Evolutionary conservation across 2,888 invertebrate species (phyloP), one percentile per base, ranked within the genome.

Genomic region (Drosophila ustulata): DNA sequence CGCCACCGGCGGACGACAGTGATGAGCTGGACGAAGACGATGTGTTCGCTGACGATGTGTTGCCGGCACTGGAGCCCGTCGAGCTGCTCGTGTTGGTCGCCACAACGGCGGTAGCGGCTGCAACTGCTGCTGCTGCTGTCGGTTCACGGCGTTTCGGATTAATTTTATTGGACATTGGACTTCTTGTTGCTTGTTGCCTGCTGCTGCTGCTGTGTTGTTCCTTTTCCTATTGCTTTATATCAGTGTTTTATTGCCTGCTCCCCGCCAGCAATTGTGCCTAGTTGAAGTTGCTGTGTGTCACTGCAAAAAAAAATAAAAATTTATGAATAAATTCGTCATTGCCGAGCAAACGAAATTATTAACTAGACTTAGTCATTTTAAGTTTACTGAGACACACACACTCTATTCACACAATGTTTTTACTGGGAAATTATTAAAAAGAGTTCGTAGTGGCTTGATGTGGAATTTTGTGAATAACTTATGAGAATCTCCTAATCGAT

Each of bases 21-120:
- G 93, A 93, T 34, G 92, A 92, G 79, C 92, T 92, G 68, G 92
- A 92, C 53, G 93, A 92, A 55, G 92, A 92, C 64, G 92, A 92
- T 75, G 92, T 92, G 71, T 92, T 92, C 34, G 90, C 90, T 65
- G 90, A 84, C n/a, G 90, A 88, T 79, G 87, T 83, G 75, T 89
- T 88, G 71, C 90, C 80, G 86, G 89, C 82, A 77, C 88, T 80
- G 46, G 89, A 89, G 66, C 89, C 87, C 51, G 89, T 79, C 57
- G 88, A 75, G 70, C 75, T 80, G 79, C 70, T 81, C 71, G 88
- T 80, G 34, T 88, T 88, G 62, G 80, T 86, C 72, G 82, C 80
- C 71, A 85, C 85, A 62, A 88, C 85, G 56, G 86, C 84, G 77
- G 82, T 88, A 58, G 83, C 82, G 73, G 80, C 81, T 71, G 77